Evolutionary conservation across 1,140 invertebrate genomes (phyloP).

Genomic region (Aradophagus sp.): DNA sequence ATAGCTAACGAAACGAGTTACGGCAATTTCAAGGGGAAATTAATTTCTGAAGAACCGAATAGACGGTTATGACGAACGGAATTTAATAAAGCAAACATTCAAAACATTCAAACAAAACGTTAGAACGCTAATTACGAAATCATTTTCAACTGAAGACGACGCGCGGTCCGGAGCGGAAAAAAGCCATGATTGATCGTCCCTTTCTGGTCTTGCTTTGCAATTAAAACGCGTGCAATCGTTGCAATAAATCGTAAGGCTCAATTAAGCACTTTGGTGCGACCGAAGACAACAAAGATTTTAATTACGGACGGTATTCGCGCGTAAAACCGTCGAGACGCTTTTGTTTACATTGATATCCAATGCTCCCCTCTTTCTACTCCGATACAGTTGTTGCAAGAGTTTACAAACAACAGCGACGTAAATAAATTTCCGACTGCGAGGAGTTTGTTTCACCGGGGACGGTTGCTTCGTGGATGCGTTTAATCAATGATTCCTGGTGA

Average conservation of each 20-base stretch:
- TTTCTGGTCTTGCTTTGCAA: not conserved
- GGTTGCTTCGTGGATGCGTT: slow-evolving; percentile 25
- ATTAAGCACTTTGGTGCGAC: slow-evolving; percentile 13
- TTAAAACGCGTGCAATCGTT: slow-evolving; percentile 6
- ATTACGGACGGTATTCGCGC: slow-evolving; percentile 12
- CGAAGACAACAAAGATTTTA: slow-evolving; percentile 23
- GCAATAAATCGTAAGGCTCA: slow-evolving; percentile 18
- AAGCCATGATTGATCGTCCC: too few relatives aligned
- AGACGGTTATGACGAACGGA: too few relatives aligned
- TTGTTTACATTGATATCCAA: slow-evolving; percentile 33
- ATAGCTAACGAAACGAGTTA: too few relatives aligned
- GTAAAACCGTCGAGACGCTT: slow-evolving; percentile 9
- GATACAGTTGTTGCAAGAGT: too few relatives aligned
- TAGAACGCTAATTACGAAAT: too few relatives aligned
- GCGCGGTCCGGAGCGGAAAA: too few relatives aligned
- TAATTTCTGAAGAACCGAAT: too few relatives aligned
- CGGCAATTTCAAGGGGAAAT: too few relatives aligned
- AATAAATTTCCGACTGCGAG: slow-evolving; percentile 37
- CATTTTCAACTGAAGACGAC: too few relatives aligned
- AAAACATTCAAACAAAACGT: too few relatives aligned
- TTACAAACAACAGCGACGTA: slow-evolving; percentile 30
- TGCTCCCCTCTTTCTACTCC: slow-evolving; percentile 1
- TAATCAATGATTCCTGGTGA: slow-evolving; percentile 35
- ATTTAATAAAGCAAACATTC: too few relatives aligned
- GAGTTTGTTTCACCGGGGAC: slow-evolving; percentile 27